phyloP scores from a whole-genome alignment of 2,797 vertebrate genomes.

The Huso huso region DNA sequence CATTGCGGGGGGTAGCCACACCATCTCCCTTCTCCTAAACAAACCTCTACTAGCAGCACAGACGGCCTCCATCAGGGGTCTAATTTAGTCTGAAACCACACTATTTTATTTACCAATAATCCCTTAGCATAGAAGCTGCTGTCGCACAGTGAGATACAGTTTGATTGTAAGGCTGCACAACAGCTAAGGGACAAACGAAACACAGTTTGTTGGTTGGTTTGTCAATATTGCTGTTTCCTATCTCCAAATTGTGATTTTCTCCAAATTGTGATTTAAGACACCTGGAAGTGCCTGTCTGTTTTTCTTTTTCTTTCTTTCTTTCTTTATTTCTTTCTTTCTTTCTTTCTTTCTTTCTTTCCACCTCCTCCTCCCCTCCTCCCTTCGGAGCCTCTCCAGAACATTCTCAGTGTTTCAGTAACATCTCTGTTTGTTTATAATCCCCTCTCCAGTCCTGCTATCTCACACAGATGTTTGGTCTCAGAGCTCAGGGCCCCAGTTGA shows the following conservation, averaged over 20 bases:
- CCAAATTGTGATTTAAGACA: neutral
- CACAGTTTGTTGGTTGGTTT: conserved; percentile 14
- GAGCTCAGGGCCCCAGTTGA: neutral
- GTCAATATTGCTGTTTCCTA: conserved; percentile 13
- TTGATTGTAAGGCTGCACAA: too few species aligned
- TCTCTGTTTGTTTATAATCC: neutral
- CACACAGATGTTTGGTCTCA: conserved; percentile 10
- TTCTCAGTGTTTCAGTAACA: conserved; percentile 15
- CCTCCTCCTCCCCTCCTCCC: neutral
- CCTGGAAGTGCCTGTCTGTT: neutral
- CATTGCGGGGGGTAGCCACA: neutral
- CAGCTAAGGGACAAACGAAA: too few species aligned
- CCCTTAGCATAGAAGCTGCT: neutral
- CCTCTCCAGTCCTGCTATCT: neutral
- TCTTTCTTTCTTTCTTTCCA: neutral
- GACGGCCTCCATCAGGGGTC: neutral
- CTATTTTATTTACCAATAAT: neutral
- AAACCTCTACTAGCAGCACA: neutral
- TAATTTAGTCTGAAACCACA: neutral
- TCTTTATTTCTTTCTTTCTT: neutral
- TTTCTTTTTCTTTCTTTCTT: neutral
- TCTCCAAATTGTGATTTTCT: neutral
- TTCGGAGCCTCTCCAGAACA: neutral
- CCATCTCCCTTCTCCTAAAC: neutral
- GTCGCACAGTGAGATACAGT: too few species aligned